Base-by-base conservation (phyloP, 2,888 invertebrate genomes). In the Gastrophysa polygoni region DNA sequence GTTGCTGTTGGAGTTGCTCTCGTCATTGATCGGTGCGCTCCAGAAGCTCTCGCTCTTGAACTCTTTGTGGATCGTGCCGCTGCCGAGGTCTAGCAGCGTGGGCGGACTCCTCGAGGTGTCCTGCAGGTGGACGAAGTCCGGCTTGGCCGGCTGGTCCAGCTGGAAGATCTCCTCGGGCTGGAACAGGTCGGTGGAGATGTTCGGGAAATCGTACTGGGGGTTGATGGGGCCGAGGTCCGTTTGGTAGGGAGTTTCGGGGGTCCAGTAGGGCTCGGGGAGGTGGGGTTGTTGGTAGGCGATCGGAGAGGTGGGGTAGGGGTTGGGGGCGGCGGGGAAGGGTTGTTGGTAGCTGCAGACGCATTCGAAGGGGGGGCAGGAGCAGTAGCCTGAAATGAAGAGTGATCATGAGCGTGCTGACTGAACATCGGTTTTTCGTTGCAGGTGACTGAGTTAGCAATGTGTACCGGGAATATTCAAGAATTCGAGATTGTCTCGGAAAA, bases 111-210 rank as follows among this genome's bases (percentile, higher is more conserved):
- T 83, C 10, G 86, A 77, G 0, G 84, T 78, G 61, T 79, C 82
- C 29, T 58, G 82, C 68, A 86, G 85, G 64, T 84, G 80, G 0
- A 78, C 71, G 68, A 86, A 89, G 72, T 90, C 89, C 0, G 88
- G 81, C 70, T 89, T 82, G 38, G 91, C 84, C 0, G 91, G 91
- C 75, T 91, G 90, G 73, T 91, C 91, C 61, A 91, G 80, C 77
- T 91, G 90, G 80, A 91, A 91, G 66, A 91, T 91, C 78, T 91
- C 91, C 75, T 91, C 91, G 0, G 91, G 90, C 75, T 90, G 90
- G 77, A 91, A 91, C 21, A 90, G 83, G 73, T 91, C 90, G 44
- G 87, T 85, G 0, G 86, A 83, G 48, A 89, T 82, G 0, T 85
- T 81, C 0, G 85, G 82, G 57, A 89, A 87, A 71, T 89, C 89